Base-by-base conservation (phyloP, 2,113 vertebrate genomes). In the Deroptyus accipitrinus region DNA sequence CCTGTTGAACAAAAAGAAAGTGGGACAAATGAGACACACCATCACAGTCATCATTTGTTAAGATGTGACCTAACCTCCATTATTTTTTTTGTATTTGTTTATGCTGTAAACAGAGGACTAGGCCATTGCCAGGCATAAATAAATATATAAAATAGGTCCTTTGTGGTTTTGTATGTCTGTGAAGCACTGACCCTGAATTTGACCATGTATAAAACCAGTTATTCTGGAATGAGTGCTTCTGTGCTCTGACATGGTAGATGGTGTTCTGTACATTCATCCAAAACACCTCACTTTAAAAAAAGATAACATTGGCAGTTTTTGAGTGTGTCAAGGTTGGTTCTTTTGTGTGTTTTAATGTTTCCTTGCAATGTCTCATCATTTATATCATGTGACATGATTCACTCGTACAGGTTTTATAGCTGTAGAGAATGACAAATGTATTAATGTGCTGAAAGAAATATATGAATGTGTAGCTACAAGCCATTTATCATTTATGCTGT, bases 371-470 rank as follows among this genome's bases (percentile, higher is more conserved):
- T 81, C 88, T 96, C 74, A 89, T 95, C 80, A 31, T 96, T 86
- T 90, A 46, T 80, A 27, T 86, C 46, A 17, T n/a, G 44, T 63
- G 80, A 55, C 51, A 11, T 88, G 91, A 94, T 94, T 97, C 90
- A 91, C 68, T 86, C 8, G 17, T 42, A 33, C 39, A 67, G 49
- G 17, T 92, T 96, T 95, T 88, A 59, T 55, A 86, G 67, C 85
- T 76, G 70, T 41, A n/a, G 72, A 86, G 80, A 88, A 92, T 69
- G 86, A 77, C 77, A 96, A 83, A 23, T n/a, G 31, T 44, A 91
- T 83, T 91, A 74, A 95, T 68, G 31, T 76, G 62, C 73, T 68
- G 42, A 63, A 95, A 92, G 66, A 92, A 92, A 94, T 83, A 91
- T n/a, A 93, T 77, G 82, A 76, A 79, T 81, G 28, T 59, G 59